Conservation (phyloP, 53 echinoderm and acorn worm species). For the Patiria pectinifera region DNA sequence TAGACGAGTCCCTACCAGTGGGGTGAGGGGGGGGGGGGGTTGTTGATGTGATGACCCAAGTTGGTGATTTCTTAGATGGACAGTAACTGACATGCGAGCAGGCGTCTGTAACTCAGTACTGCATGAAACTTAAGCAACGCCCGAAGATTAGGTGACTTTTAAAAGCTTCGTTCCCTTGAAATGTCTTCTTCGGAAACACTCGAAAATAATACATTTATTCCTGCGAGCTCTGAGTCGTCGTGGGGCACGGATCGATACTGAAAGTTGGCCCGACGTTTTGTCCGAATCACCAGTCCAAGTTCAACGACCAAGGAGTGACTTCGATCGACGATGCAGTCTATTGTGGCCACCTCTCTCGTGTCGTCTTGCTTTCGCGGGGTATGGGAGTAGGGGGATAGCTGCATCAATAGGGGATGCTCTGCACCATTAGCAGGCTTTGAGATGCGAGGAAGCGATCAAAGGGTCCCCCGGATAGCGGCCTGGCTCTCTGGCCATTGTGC, state of each 20-base stretch:
- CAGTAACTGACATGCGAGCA: neutral
- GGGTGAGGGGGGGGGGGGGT: too few species aligned
- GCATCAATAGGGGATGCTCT: conserved; percentile 48
- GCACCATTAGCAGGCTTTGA: conserved; percentile 63
- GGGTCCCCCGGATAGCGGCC: conserved; percentile 25
- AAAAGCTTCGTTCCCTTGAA: neutral
- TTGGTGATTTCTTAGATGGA: neutral
- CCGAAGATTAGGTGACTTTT: neutral
- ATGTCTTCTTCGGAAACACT: neutral
- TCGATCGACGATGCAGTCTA: conserved; percentile 33
- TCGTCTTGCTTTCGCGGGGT: conserved; percentile 28
- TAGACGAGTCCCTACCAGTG: too few species aligned
- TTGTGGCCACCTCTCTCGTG: conserved; percentile 18
- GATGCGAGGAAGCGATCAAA: conserved; percentile 41
- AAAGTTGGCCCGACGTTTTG: conserved; percentile 3
- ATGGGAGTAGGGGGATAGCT: neutral
- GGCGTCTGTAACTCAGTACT: neutral
- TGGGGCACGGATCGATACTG: neutral
- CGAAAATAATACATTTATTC: neutral
- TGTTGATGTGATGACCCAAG: neutral
- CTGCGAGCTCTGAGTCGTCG: neutral
- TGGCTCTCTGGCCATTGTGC: conserved; percentile 40
- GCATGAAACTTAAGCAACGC: neutral
- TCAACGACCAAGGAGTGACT: conserved; percentile 50
- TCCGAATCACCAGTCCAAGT: conserved; percentile 1